Percentiles rank a stretch among this genome's conserved stretches.
Conservation (phyloP, 2,797 vertebrate genomes). For the Malurus leucopterus region DNA sequence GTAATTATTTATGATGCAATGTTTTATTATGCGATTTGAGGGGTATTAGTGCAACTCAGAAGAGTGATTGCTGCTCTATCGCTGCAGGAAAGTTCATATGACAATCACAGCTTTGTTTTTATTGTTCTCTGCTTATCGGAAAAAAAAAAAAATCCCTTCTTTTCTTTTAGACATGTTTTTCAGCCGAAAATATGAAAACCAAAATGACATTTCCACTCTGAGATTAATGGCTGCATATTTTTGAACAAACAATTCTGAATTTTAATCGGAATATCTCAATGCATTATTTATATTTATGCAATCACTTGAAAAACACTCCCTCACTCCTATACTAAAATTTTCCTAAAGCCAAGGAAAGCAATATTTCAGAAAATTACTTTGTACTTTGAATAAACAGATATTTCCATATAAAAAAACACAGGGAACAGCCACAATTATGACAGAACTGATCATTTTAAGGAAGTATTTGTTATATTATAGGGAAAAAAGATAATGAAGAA, state of each 20-base stretch:
- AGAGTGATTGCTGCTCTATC: background rate
- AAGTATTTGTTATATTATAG: background rate
- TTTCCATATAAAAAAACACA: background rate
- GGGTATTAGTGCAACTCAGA: background rate
- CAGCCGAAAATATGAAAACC: background rate
- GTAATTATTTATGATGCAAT: background rate
- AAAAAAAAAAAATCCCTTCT: background rate
- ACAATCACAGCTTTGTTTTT: background rate
- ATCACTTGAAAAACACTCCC: background rate
- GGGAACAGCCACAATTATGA: background rate
- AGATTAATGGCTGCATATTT: background rate
- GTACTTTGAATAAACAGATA: background rate
- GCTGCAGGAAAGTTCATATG: background rate
- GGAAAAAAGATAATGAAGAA: background rate
- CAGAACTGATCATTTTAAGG: background rate
- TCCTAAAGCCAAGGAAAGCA: background rate
- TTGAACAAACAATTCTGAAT: background rate
- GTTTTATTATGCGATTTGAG: background rate
- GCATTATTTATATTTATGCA: background rate
- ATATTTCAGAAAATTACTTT: background rate
- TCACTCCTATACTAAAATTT: background rate
- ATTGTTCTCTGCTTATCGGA: background rate
- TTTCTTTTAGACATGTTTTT: background rate
- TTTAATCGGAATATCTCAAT: conserved; percentile 4
- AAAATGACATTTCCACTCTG: background rate